phyloP scores from a whole-genome alignment of 37 sponge, comb jelly and placozoan species.

The Dysidea cf. avara region DNA sequence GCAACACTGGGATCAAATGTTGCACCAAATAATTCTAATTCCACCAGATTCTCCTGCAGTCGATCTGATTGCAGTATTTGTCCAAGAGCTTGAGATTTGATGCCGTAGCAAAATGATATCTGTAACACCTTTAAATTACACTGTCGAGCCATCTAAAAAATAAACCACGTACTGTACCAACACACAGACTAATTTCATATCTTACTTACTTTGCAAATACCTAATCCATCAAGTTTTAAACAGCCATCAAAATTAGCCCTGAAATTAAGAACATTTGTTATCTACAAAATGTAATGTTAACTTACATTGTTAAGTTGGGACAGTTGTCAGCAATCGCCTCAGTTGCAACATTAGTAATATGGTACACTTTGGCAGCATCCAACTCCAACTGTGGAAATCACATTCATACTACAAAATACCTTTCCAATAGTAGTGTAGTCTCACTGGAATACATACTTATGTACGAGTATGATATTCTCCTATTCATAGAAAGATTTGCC shows the following conservation, averaged over 20 bases:
- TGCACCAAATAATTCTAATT: slow-evolving; percentile 36
- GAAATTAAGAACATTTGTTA: background rate
- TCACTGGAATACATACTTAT: too few species aligned
- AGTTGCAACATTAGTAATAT: slow-evolving; percentile 40
- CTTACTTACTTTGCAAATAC: slow-evolving; percentile 47
- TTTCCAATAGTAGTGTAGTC: too few species aligned
- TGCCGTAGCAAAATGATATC: slow-evolving; percentile 65
- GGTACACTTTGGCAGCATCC: slow-evolving; percentile 40
- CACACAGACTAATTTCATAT: background rate
- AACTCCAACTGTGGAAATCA: slow-evolving; percentile 62
- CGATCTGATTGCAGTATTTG: slow-evolving; percentile 2
- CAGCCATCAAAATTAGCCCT: slow-evolving; percentile 69
- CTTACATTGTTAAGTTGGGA: slow-evolving; percentile 56
- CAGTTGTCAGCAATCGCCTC: slow-evolving; percentile 57
- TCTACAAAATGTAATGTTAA: background rate
- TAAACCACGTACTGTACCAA: background rate
- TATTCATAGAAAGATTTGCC: too few species aligned
- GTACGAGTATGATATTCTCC: too few species aligned
- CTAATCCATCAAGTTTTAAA: slow-evolving; percentile 55
- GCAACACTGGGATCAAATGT: slow-evolving; percentile 13
- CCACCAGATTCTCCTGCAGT: background rate
- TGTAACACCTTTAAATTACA: slow-evolving; percentile 35
- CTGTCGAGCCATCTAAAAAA: slow-evolving; percentile 55
- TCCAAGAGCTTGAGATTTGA: slow-evolving; percentile 23
- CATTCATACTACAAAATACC: too few species aligned